A percentile compares a stretch with the other conserved stretches of the same genome.
Evolutionary conservation across 2,888 invertebrate genomes (phyloP).

Genomic region (Augochlorella aurata): DNA sequence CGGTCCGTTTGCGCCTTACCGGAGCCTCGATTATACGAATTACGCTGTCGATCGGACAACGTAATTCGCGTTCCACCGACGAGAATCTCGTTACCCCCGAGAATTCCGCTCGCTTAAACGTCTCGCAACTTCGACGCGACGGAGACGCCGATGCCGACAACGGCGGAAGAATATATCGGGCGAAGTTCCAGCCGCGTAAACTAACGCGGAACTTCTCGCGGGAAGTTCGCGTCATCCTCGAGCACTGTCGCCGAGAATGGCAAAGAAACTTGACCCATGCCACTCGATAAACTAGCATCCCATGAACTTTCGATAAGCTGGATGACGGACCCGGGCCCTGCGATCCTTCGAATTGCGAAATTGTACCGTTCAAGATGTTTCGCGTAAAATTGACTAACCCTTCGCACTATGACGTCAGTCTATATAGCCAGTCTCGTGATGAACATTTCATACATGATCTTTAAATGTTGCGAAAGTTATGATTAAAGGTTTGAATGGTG

Average conservation of each 20-base stretch:
- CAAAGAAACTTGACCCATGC: constrained; percentile 23
- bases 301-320: constrained; percentile 39
- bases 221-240: constrained; percentile 10
- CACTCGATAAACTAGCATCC: constrained; percentile 1
- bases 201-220: constrained; percentile 16
- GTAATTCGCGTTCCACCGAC: not conserved
- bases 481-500: too few species aligned
- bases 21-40: not conserved
- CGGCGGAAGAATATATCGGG: constrained; percentile 17
- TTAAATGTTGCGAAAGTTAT: too few species aligned
- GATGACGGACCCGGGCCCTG: not conserved
- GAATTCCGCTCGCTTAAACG: not conserved
- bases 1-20: too few species aligned
- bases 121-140: constrained; percentile 20
- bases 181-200: constrained; percentile 41
- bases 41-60: not conserved
- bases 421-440: not conserved
- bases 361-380: not conserved
- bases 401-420: too few species aligned
- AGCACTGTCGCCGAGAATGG: not conserved
- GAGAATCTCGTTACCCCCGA: not conserved
- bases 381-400: not conserved
- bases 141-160: not conserved
- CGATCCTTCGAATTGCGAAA: not conserved
- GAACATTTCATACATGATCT: too few species aligned